Conservation (phyloP, 2,113 vertebrate genomes). For the Anguilla japonica region DNA sequence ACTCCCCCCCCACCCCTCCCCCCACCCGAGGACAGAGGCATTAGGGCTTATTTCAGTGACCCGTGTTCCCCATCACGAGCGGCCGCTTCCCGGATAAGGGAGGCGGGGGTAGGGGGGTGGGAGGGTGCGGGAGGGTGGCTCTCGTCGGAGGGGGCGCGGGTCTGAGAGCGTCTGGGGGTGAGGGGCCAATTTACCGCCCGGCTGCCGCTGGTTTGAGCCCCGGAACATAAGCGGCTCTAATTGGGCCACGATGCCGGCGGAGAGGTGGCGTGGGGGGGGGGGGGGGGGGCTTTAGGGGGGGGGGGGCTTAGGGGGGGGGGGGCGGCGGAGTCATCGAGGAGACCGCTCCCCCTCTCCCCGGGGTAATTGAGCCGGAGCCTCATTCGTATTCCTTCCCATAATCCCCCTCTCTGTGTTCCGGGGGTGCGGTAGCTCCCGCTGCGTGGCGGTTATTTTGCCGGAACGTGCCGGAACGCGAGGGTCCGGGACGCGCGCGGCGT, state of each 20-base stretch:
- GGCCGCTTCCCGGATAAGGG: not conserved
- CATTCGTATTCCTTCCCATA: constrained; percentile 1
- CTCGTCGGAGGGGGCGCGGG: constrained; percentile 23
- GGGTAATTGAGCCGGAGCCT: not conserved
- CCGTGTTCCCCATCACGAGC: not conserved
- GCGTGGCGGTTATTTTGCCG: not conserved
- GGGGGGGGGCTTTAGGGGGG: too few relatives aligned
- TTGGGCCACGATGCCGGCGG: constrained; percentile 29
- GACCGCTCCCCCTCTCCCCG: not conserved
- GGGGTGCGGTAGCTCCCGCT: not conserved
- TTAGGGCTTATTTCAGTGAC: constrained; percentile 10
- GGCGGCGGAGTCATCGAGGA: not conserved
- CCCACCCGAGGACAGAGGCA: constrained; percentile 18
- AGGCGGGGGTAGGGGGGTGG: too few relatives aligned
- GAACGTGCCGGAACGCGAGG: not conserved
- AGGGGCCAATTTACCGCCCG: constrained; percentile 53
- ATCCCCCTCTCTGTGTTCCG: not conserved
- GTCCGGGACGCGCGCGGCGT: not conserved
- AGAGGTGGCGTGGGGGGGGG: not conserved
- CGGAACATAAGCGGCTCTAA: constrained; percentile 42
- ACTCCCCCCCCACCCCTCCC: not conserved
- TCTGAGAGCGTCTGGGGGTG: constrained; percentile 47
- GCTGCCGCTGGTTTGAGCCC: constrained; percentile 22
- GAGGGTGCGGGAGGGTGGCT: too few relatives aligned
- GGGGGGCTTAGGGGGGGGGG: too few relatives aligned